Evolutionary conservation across 2,888 invertebrate species (phyloP).

Genomic region (Lasius platythorax): DNA sequence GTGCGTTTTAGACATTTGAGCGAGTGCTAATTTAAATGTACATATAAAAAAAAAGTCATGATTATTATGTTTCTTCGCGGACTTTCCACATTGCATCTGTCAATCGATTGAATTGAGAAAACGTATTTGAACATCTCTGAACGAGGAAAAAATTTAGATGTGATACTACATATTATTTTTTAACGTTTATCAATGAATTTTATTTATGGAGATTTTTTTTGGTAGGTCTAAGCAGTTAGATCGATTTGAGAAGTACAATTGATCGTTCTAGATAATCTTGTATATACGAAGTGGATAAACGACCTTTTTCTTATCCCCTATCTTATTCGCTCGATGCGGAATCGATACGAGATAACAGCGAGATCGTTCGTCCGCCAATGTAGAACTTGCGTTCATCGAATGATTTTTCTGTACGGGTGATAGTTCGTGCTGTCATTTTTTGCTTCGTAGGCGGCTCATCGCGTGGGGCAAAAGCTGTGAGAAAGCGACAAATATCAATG

Average conservation of each 20-base stretch:
- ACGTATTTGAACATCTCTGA: background rate
- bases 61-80: background rate
- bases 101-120: background rate
- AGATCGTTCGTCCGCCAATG: background rate
- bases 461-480: conserved; percentile 22
- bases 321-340: background rate
- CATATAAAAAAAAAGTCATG: background rate
- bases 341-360: conserved; percentile 9
- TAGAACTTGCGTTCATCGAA: conserved; percentile 14
- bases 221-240: background rate
- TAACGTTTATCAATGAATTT: background rate
- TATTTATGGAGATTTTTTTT: background rate
- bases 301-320: background rate
- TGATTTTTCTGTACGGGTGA: background rate
- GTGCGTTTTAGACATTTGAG: conserved; percentile 24
- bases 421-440: background rate
- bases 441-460: background rate
- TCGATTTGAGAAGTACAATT: conserved; percentile 4
- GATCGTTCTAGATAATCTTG: conserved; percentile 18
- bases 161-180: background rate
- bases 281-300: background rate
- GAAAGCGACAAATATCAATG: conserved; percentile 33
- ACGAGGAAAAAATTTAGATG: conserved; percentile 2
- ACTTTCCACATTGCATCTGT: background rate
- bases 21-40: background rate